These are phyloP conservation scores for Psephotus haematonotus DNA, from an alignment of 2,113 vertebrate genomes.

Conservation along the genomic window DNA sequence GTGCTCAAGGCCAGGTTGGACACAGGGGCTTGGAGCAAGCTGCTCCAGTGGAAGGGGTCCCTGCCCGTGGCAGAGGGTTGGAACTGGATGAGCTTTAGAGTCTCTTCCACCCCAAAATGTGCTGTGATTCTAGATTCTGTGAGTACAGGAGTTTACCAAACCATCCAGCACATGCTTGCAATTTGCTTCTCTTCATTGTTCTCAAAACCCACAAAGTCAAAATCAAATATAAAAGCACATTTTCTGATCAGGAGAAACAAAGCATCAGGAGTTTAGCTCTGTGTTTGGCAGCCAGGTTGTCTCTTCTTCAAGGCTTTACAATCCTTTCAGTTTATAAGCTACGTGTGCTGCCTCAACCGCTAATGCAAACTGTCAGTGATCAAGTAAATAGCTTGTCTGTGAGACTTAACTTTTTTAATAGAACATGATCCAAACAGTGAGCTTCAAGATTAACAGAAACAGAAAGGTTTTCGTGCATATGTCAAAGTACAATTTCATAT, in stretches of 20 bases:
- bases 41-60: background rate
- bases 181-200: conserved; percentile 55
- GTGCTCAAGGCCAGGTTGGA: no score
- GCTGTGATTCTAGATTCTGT: background rate
- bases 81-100: background rate
- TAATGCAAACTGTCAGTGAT: background rate
- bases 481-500: background rate
- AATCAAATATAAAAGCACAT: conserved; percentile 25
- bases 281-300: background rate
- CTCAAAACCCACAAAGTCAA: conserved; percentile 28
- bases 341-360: background rate
- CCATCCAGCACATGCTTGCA: background rate
- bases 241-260: conserved; percentile 6
- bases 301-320: background rate
- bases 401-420: background rate
- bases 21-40: no score
- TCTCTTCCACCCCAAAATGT: background rate
- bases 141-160: background rate
- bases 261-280: background rate
- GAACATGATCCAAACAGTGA: background rate
- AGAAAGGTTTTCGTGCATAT: background rate
- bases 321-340: background rate
- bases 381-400: background rate
- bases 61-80: background rate
- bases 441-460: background rate